A percentile compares a stretch with the other conserved stretches of the same genome.
phyloP scores from a whole-genome alignment of 2,888 invertebrate species.

The Leptinotarsa rubiginosa region DNA sequence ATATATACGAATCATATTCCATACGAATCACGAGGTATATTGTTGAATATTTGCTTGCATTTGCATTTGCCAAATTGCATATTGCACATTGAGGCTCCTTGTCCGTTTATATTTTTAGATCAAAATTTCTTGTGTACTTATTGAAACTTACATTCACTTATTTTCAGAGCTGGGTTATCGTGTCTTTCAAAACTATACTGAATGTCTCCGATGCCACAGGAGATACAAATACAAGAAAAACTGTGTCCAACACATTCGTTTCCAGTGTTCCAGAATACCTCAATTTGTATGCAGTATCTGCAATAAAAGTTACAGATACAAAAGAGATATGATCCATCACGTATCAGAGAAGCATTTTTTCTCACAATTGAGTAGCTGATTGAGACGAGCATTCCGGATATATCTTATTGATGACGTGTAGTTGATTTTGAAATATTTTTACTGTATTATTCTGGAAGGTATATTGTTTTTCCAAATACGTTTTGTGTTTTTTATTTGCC shows the following conservation, averaged over 20 bases:
- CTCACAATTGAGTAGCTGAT: conserved; percentile 2
- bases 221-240: conserved; percentile 44
- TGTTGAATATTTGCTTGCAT: no score
- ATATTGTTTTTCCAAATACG: no score
- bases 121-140: no score
- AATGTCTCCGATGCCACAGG: conserved; percentile 39
- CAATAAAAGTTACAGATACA: conserved; percentile 69
- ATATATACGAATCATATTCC: no score
- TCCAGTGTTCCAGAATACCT: conserved; percentile 68
- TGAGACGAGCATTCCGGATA: neutral
- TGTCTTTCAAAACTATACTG: conserved; percentile 35
- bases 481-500: no score
- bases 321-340: conserved; percentile 70
- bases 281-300: conserved; percentile 66
- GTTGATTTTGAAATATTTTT: neutral
- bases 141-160: neutral
- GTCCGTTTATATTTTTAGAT: no score
- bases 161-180: conserved; percentile 38
- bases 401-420: neutral
- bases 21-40: no score
- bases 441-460: no score
- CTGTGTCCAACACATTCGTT: conserved; percentile 39
- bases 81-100: no score
- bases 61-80: no score
- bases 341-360: conserved; percentile 35